Evolutionary conservation across 2,888 invertebrate genomes (phyloP), one percentile per base, ranked within the genome.

Genomic region (Colletes collaris): DNA sequence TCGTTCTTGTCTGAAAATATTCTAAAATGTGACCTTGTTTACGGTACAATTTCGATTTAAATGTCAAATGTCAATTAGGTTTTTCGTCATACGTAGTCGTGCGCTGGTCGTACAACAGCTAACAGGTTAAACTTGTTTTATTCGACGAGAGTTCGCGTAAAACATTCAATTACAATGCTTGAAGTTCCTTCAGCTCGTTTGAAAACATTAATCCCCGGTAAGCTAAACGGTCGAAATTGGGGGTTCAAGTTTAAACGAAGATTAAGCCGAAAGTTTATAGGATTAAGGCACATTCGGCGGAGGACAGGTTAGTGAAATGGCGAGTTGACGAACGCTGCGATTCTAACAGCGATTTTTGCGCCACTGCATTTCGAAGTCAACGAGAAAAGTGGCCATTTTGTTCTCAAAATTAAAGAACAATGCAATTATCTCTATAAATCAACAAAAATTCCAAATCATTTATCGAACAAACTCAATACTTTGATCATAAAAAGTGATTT

Each of bases 221-320:
- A 85, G 85, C 83, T 60, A 58, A 81, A 79, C 72, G 74, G 70
- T 73, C 79, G 72, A 83, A 85, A 85, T 81, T 66, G 81, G 65
- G 76, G 83, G 76, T 85, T 83, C 79, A 85, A 83, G 83, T 85
- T 81, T 79, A 83, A 85, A 83, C 76, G 75, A 85, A 85, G 85
- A 83, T 85, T 85, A 85, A 85, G 73, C 62, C 68, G 65, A 83
- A 83, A 85, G 76, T 85, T 85, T 71, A 68, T 46, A 52, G 81
- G 85, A 83, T 85, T 85, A 85, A 81, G 69, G 62, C 16, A 65
- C 73, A 65, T 77, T 73, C 55, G 49, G 44, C 56, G 68, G 11
- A 58, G 56, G 70, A 76, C 73, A 66, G 56, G 72, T 71, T 77
- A 74, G 71, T 16, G 65, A 79, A 79, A 79, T 49, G 59, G 52